phyloP scores from a whole-genome alignment of 2,113 vertebrate species.

The Steatornis caripensis region DNA sequence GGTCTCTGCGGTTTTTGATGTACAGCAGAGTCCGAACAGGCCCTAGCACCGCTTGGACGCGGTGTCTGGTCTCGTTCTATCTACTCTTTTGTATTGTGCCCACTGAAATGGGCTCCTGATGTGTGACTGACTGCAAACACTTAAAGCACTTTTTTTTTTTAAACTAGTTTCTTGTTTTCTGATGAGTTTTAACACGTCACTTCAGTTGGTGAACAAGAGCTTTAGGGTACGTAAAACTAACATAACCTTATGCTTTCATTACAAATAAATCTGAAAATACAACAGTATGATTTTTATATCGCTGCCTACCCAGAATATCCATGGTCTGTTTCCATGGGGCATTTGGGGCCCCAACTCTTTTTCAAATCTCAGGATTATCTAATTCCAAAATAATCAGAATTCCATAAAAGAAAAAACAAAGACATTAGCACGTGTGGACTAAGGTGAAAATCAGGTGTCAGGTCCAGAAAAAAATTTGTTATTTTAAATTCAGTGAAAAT shows the following conservation, averaged over 20 bases:
- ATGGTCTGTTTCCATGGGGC: neutral
- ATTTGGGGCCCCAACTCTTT: neutral
- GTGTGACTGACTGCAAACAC: neutral
- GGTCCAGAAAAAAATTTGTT: fast-evolving
- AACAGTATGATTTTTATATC: neutral
- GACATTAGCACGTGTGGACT: neutral
- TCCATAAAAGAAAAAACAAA: neutral
- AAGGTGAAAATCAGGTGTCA: neutral
- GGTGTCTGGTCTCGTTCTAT: neutral
- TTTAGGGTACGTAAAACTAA: neutral
- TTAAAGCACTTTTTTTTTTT: neutral
- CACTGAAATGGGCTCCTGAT: neutral
- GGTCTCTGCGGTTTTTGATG: neutral
- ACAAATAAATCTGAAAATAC: neutral
- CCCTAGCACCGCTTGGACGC: neutral
- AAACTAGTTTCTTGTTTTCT: neutral
- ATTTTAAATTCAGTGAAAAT: neutral
- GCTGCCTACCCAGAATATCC: neutral
- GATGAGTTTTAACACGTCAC: neutral
- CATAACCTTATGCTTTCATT: neutral
- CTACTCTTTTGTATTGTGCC: neutral
- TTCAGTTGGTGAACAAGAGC: neutral
- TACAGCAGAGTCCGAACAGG: neutral
- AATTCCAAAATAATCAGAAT: neutral
- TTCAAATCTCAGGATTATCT: neutral